Percentiles rank a stretch among this genome's conserved stretches.
Conservation (phyloP, 64 coral and sea anemone species). For the Montipora efflorescens region DNA sequence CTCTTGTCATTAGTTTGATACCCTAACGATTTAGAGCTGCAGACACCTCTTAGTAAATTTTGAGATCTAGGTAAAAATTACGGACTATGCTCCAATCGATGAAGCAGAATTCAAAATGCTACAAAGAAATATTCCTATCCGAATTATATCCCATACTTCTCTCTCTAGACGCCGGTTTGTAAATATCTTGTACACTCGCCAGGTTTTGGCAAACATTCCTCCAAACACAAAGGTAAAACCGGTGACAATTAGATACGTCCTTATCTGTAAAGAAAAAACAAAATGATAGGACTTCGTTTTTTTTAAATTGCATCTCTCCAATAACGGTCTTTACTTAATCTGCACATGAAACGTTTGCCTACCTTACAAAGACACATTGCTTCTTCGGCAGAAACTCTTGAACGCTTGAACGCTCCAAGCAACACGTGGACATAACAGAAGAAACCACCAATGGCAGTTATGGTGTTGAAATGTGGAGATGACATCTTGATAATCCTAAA, state of each 20-base stretch:
- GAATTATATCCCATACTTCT: neutral
- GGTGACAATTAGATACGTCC: conserved; percentile 48
- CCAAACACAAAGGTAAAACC: conserved; percentile 77
- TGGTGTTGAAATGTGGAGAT: conserved; percentile 66
- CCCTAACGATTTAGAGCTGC: too few relatives aligned
- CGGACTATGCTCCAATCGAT: too few relatives aligned
- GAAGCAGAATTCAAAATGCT: too few relatives aligned
- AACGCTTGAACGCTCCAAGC: conserved; percentile 48
- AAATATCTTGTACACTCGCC: conserved; percentile 81
- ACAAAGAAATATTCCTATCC: neutral
- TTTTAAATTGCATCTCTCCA: neutral
- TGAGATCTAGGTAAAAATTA: too few relatives aligned
- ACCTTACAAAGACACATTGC: conserved; percentile 17
- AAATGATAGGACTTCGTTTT: neutral
- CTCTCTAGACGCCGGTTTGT: conserved; percentile 27
- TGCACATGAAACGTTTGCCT: neutral
- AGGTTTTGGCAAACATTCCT: conserved; percentile 80
- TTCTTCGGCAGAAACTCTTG: conserved; percentile 15
- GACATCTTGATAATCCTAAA: conserved; percentile 78
- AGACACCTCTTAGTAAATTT: too few relatives aligned
- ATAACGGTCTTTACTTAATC: neutral
- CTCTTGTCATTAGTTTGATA: too few relatives aligned
- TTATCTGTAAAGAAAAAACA: conserved; percentile 3
- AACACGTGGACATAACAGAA: conserved; percentile 55
- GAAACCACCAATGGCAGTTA: conserved; percentile 54